A percentile compares a stretch with the other conserved stretches of the same genome.
Conservation (phyloP, 2,888 invertebrate species). For the Dermolepida albohirtum region DNA sequence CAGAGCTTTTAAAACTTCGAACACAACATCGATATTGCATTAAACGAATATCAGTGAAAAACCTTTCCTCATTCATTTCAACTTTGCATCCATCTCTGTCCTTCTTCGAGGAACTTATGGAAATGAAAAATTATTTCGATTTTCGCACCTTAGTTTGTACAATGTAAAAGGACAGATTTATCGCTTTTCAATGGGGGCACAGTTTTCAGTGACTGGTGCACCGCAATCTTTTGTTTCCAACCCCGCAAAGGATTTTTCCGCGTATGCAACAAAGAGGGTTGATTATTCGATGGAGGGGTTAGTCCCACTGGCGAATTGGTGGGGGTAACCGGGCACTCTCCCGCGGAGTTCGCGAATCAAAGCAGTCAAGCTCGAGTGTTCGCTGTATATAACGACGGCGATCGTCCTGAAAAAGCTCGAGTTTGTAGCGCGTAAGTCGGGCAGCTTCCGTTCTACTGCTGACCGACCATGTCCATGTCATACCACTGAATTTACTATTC, state of each 20-base stretch:
- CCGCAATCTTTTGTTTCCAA: slow-evolving; percentile 48
- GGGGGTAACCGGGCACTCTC: slow-evolving; percentile 48
- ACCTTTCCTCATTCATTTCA: slow-evolving; percentile 33
- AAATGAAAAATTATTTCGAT: slow-evolving; percentile 38
- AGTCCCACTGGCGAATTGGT: slow-evolving; percentile 48
- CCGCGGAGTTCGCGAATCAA: slow-evolving; percentile 47
- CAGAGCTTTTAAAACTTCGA: slow-evolving; percentile 52
- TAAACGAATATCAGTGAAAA: slow-evolving; percentile 47
- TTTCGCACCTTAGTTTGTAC: slow-evolving; percentile 17
- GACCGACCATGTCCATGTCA: not conserved
- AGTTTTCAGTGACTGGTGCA: slow-evolving; percentile 48
- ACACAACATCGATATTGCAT: slow-evolving; percentile 53
- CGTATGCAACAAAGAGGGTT: slow-evolving; percentile 48
- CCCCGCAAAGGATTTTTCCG: slow-evolving; percentile 44
- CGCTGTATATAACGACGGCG: slow-evolving; percentile 34
- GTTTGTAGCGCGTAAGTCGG: slow-evolving; percentile 45
- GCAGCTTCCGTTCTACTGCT: slow-evolving; percentile 28
- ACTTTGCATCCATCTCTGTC: slow-evolving; percentile 14
- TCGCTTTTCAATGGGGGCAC: slow-evolving; percentile 33
- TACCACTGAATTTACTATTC: slow-evolving; percentile 3
- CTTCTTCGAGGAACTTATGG: slow-evolving; percentile 6
- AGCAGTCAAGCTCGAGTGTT: slow-evolving; percentile 51
- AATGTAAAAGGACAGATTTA: slow-evolving; percentile 37
- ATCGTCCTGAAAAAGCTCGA: slow-evolving; percentile 19
- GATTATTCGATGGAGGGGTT: slow-evolving; percentile 47